Percentiles rank a stretch among this genome's conserved stretches.
These are phyloP conservation scores for Polypterus bichir DNA, from an alignment of 2,113 vertebrate species.

Conservation along the genomic window DNA sequence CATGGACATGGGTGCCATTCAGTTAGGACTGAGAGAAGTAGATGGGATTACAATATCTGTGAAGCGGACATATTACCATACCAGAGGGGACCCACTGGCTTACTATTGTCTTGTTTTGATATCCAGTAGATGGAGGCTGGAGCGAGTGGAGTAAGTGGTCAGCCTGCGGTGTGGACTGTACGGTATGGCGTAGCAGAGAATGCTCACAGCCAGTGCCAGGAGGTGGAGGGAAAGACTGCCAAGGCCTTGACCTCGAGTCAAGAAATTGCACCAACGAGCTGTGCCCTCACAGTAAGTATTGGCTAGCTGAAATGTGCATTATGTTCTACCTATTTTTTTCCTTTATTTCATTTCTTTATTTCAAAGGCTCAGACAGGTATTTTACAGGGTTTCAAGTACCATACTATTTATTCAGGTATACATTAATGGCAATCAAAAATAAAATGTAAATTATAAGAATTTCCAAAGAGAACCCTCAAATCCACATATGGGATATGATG, in stretches of 20 bases:
- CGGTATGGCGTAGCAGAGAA: conserved; percentile 86
- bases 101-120: conserved; percentile 14
- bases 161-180: conserved; percentile 76
- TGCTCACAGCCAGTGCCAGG: conserved; percentile 83
- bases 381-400: no score
- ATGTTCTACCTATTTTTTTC: no score
- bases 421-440: no score
- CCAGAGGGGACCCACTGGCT: background rate
- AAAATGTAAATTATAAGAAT: no score
- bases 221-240: conserved; percentile 84
- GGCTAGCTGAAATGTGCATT: background rate
- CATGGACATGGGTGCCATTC: no score
- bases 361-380: no score
- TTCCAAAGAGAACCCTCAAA: no score
- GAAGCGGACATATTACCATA: background rate
- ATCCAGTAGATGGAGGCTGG: conserved; percentile 84
- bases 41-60: no score
- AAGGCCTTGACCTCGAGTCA: conserved; percentile 74
- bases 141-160: conserved; percentile 96
- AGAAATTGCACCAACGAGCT: conserved; percentile 90
- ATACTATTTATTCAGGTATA: no score
- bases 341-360: no score
- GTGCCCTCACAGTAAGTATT: conserved; percentile 79
- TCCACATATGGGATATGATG: no score
- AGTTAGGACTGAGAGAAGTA: no score